phyloP scores from a whole-genome alignment of 2,888 invertebrate genomes.

The Cantharis rufa region DNA sequence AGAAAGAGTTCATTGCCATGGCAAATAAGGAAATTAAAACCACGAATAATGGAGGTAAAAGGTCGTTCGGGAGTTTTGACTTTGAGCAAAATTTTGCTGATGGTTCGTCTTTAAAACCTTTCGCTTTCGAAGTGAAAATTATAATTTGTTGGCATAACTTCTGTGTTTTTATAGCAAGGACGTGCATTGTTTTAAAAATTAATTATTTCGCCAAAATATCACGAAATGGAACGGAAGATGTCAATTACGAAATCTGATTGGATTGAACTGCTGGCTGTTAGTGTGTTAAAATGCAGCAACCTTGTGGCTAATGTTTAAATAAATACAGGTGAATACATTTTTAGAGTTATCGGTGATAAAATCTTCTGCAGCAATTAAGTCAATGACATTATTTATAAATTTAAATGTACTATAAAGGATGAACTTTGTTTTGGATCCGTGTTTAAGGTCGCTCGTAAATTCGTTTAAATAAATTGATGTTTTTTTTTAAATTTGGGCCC shows the following conservation, averaged over 20 bases:
- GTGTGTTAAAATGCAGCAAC: slow-evolving; percentile 15
- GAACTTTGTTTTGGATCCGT: not conserved
- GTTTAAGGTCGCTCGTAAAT: not conserved
- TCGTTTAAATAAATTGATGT: not conserved
- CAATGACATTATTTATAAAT: not conserved
- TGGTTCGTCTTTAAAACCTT: not conserved
- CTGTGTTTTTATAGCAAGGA: not conserved
- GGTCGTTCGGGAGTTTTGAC: not conserved
- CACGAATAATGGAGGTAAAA: not conserved
- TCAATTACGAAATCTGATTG: slow-evolving; percentile 5
- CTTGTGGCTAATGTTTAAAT: slow-evolving; percentile 6
- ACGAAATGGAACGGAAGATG: slow-evolving; percentile 16
- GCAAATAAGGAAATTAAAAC: not conserved
- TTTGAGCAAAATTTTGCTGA: not conserved
- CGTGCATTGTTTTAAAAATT: not conserved
- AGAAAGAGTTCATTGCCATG: not conserved
- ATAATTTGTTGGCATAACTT: not conserved
- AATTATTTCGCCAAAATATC: not conserved
- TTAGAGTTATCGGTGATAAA: not conserved
- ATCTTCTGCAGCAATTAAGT: not conserved
- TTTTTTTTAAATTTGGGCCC: not conserved
- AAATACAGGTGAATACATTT: not conserved
- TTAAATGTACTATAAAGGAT: not conserved
- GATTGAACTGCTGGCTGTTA: slow-evolving; percentile 9
- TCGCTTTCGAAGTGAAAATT: not conserved